Evolutionary conservation across 2,888 invertebrate genomes (phyloP).

Genomic region (Neoascia interrupta): DNA sequence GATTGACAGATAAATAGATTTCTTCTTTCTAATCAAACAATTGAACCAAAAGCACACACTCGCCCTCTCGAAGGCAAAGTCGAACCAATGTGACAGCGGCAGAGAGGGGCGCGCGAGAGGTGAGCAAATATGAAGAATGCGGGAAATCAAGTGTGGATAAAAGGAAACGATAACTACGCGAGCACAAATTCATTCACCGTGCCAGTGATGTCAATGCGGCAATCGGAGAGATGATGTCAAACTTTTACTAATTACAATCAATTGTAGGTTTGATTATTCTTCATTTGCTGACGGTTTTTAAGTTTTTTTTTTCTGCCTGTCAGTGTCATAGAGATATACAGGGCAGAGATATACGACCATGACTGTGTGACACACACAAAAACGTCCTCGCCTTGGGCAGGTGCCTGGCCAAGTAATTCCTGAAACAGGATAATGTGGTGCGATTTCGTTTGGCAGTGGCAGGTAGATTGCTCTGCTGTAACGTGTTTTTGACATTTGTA

Average conservation of each 20-base stretch:
- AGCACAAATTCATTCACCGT: constrained; percentile 56
- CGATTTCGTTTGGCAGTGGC: constrained; percentile 14
- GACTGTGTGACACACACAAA: not conserved
- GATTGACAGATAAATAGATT: constrained; percentile 27
- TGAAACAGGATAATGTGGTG: constrained; percentile 27
- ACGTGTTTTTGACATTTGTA: constrained; percentile 31
- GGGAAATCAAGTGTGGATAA: constrained; percentile 38
- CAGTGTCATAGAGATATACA: too few relatives aligned
- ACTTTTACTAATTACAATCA: constrained; percentile 58
- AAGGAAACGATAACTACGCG: constrained; percentile 22
- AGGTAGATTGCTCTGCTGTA: not conserved
- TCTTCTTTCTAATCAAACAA: constrained; percentile 26
- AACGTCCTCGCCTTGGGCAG: not conserved
- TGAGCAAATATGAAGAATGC: constrained; percentile 34
- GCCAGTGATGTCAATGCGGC: constrained; percentile 58
- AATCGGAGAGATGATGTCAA: constrained; percentile 57
- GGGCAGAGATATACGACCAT: not conserved
- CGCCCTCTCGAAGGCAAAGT: too few relatives aligned
- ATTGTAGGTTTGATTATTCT: constrained; percentile 46
- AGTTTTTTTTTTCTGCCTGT: too few relatives aligned
- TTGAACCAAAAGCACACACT: constrained; percentile 22
- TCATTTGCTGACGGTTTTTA: constrained; percentile 22
- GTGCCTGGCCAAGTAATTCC: constrained; percentile 6
- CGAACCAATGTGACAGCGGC: too few relatives aligned
- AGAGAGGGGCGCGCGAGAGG: constrained; percentile 3